These are phyloP conservation scores for Gymnocephalus cernua DNA, from an alignment of 2,113 vertebrate species.

Conservation along the genomic window DNA sequence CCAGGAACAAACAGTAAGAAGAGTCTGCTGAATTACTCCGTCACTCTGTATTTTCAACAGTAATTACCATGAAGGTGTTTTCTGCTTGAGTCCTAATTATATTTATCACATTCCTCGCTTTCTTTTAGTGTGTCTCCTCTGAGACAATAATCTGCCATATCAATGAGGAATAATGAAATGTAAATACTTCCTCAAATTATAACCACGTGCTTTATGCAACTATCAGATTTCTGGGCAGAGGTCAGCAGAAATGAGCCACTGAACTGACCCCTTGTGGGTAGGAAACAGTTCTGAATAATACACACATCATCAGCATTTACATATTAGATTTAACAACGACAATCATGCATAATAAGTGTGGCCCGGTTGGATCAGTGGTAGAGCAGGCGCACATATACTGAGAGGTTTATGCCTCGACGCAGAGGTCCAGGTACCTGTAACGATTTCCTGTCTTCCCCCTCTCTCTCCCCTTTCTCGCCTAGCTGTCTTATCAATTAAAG, in stretches of 20 bases:
- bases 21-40: conserved; percentile 60
- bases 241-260: conserved; percentile 7
- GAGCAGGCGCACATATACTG: no score
- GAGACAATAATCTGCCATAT: conserved; percentile 25
- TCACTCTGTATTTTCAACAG: conserved; percentile 58
- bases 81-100: conserved; percentile 66
- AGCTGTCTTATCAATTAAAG: no score
- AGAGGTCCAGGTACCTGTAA: no score
- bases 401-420: no score
- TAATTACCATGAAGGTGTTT: conserved; percentile 72
- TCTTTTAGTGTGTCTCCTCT: conserved; percentile 48
- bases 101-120: conserved; percentile 65
- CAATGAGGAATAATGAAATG: conserved; percentile 31
- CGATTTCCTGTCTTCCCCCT: no score
- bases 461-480: no score
- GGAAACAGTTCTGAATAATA: conserved; percentile 45
- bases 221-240: conserved; percentile 35
- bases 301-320: conserved; percentile 36
- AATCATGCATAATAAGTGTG: background rate
- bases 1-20: conserved; percentile 74
- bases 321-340: conserved; percentile 16
- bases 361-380: no score
- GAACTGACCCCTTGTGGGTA: conserved; percentile 21
- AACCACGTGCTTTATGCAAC: conserved; percentile 29
- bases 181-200: conserved; percentile 54